Evolutionary conservation across 2,888 invertebrate genomes (phyloP), one percentile per base, ranked within the genome.

Genomic region (Limulus polyphemus): DNA sequence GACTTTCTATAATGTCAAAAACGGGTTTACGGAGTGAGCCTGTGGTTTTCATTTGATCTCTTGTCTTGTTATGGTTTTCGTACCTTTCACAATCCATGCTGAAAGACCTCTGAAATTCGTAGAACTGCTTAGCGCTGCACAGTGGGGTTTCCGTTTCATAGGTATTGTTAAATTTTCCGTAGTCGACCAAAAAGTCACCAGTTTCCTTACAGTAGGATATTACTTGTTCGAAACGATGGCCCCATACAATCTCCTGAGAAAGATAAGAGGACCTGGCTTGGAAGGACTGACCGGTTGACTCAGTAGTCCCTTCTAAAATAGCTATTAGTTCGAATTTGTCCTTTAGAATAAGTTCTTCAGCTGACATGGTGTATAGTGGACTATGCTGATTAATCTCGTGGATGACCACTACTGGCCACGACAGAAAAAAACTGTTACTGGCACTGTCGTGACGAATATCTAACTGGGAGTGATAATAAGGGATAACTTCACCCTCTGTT

Each of bases 381-480:
- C 91, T 92, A 68, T 84, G 82, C 68, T 88, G 86, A 76, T 91
- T 90, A 75, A 97, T 98, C 77, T 87, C 90, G 78, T 98, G 98
- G 50, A 92, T 93, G 69, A 97, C 90, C 49, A 91, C 95, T 72
- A 91, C 94, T 11, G 97, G 97, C 97, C 97, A 98, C 70, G 97
- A 94, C 76, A 98, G 90, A 82, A 98, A 94, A 68, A 98, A 84
- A 61, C 92, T 83, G 77, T 95, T 93, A 74, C 90, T 88, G 71
- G 90, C 90, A 71, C 90, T 89, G 72, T 90, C 90, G 49, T 69
- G 78, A 13, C 77, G 78, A 32, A 79, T 74, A 66, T 80, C 77
- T 63, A 83, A 77, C 70, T 81, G 80, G 68, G 79, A 79, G 70
- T 97, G 94, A 78, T 90, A 92, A 77, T 95, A 91, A 11, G 94